Conservation (phyloP, 2,113 vertebrate genomes). For the Bettongia penicillata region DNA sequence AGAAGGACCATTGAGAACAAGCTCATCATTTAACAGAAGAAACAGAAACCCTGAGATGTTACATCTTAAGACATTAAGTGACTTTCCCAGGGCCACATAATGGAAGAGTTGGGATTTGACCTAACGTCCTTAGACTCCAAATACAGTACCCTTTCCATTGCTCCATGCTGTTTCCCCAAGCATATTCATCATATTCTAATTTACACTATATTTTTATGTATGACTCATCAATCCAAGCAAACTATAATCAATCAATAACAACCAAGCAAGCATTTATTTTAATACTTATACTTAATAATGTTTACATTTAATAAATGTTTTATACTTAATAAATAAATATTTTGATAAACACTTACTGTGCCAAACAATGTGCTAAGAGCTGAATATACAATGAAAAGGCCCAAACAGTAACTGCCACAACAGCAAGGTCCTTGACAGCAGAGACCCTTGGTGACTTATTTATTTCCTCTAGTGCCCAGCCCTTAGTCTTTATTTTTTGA, state of each 20-base stretch:
- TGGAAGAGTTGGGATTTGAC: background rate
- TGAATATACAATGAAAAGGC: background rate
- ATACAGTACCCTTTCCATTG: background rate
- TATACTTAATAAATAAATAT: background rate
- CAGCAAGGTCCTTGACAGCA: background rate
- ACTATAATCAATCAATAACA: background rate
- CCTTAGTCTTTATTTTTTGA: background rate
- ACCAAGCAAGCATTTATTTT: no score
- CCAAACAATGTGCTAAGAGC: background rate
- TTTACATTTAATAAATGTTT: no score
- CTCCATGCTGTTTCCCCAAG: background rate
- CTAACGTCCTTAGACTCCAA: background rate
- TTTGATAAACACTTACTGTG: background rate
- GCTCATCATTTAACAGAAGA: background rate
- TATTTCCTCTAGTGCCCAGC: background rate
- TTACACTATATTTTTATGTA: background rate
- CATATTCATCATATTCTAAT: background rate
- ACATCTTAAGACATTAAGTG: background rate
- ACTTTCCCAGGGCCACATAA: background rate
- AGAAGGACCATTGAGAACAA: background rate
- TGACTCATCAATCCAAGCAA: background rate
- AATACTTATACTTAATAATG: no score
- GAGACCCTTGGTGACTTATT: background rate
- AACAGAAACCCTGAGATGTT: background rate
- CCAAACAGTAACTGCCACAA: background rate